Evolutionary conservation across 2,797 vertebrate species (phyloP), one percentile per base, ranked within the genome.

Genomic region (Toxotes lorentzi): DNA sequence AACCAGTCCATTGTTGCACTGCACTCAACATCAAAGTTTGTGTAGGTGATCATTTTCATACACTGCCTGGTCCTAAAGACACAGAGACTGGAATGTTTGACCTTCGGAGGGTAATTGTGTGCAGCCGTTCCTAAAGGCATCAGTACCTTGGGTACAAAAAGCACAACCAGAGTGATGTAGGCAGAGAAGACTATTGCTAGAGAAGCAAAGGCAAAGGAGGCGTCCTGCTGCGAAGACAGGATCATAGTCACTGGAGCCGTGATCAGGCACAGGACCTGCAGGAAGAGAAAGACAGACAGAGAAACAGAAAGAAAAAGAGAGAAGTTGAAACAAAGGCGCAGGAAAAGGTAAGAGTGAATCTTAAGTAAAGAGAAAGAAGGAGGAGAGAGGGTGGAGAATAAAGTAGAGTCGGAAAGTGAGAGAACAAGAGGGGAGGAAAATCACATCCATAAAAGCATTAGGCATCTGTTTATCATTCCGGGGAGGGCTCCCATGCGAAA

Each of bases 201-300:
- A 0, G 97, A 95, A 11, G 98, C 97, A 0, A 99, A 99, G 70
- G 97, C 97, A 0, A 99, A 99, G 76, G 97, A 97, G 0, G 97
- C 97, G 0, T 99, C 97, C 92, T 98, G 97, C 88, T 99, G 97
- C 3, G 97, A 98, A n/a, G 96, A 97, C 53, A 99, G 95, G 90
- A 99, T 98, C 97, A 99, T 98, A 76, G 97, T 98, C 82, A 99
- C 97, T 0, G 97, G 97, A 10, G 97, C 97, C 0, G 97, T 98
- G 94, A 99, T 99, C 92, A 99, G 96, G 85, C 97, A 99, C 73
- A 99, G 82, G 56, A 98, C 97, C 97, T 99, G 89, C 70, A 79
- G 62, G 62, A 50, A 64, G 66, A 83, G 38, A 78, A 2, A 41
- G 24, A 72, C 17, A 45, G 16, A 43, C 14, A 73, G 51, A 27